Base-by-base conservation (phyloP, 2,888 invertebrate genomes). In the Drosophila kambysellisi region DNA sequence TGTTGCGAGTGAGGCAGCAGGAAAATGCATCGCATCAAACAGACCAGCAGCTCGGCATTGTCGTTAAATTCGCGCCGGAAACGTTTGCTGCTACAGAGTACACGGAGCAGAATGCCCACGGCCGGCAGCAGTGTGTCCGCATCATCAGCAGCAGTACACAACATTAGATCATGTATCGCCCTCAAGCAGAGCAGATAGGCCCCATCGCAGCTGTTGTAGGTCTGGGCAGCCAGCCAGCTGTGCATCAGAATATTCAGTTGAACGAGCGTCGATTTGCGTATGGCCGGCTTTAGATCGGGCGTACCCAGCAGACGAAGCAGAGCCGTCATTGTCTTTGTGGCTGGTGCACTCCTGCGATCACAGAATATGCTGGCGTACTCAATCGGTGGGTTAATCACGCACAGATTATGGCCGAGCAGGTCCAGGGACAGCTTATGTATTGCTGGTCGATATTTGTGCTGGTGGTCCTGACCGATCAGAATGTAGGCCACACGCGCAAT, bases 11-110 rank as follows among this genome's bases (percentile, higher is more conserved):
- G 79, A 1, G 89, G 85, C 61, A 88, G 78, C 15, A 91, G 58
- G 39, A 91, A 88, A 11, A 93, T 46, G 2, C 88, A 79, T n/a
- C 93, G 89, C 1, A 92, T 37, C 5, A 93, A 72, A 4, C 92
- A 81, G 4, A 89, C 59, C 43, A 92, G 80, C 6, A 92, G 75
- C 50, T 92, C 91, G 4, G 74, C 78, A 9, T 86, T 89, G 3
- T 83, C 70, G 3, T 86, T 74, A 15, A 92, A 65, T 67, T 91
- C 83, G 8, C 79, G 71, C 0, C 93, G 92, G 48, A 91, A 85
- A 1, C 67, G 64, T 0, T 82, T 74, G 75, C 86, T 89, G 37
- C 88, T 81, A 0, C 53, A 33, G 4, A 69, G 29, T 20, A 69
- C 32, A 3, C 46, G 11, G 5, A 69, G 29, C 17, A 69, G 33